A percentile compares a stretch with the other conserved stretches of the same genome.
Evolutionary conservation across 2,113 vertebrate genomes (phyloP).

Genomic region (Crocuta crocuta): DNA sequence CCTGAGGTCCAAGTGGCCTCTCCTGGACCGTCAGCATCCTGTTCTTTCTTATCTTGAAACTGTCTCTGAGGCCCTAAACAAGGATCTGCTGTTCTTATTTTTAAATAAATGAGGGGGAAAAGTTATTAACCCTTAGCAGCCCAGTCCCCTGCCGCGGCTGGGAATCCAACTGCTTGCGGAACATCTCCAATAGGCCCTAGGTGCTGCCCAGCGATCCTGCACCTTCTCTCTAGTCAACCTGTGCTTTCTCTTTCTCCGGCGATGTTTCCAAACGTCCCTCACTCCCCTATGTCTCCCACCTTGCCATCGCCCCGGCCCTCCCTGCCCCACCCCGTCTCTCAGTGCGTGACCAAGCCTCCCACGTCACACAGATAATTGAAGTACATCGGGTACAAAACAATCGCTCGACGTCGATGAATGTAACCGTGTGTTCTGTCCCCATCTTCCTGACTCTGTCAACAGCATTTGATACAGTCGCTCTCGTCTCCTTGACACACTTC

Average conservation of each 20-base stretch:
- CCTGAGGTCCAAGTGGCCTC: constrained; percentile 64
- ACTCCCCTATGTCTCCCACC: not conserved
- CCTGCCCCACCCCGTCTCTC: not conserved
- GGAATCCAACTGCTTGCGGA: not conserved
- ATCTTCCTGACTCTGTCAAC: not conserved
- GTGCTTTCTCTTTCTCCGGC: not conserved
- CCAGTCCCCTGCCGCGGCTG: not conserved
- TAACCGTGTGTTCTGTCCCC: not conserved
- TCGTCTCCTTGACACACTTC: not conserved
- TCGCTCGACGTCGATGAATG: not conserved
- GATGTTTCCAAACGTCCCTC: not conserved
- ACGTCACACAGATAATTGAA: not conserved
- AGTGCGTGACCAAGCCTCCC: not conserved
- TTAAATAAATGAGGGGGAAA: not conserved
- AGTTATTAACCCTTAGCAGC: constrained; percentile 52
- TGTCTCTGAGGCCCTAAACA: constrained; percentile 66
- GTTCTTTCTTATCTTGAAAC: constrained; percentile 77
- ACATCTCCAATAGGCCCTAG: not conserved
- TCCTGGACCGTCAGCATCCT: constrained; percentile 68
- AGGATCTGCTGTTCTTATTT: constrained; percentile 72
- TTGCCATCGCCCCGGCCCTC: not conserved
- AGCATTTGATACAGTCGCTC: not conserved
- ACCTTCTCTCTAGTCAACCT: not conserved
- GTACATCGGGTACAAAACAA: not conserved
- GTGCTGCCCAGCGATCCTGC: not conserved